Evolutionary conservation across 2,888 invertebrate species (phyloP), one percentile per base, ranked within the genome.

Genomic region (Epicampocera succincta): DNA sequence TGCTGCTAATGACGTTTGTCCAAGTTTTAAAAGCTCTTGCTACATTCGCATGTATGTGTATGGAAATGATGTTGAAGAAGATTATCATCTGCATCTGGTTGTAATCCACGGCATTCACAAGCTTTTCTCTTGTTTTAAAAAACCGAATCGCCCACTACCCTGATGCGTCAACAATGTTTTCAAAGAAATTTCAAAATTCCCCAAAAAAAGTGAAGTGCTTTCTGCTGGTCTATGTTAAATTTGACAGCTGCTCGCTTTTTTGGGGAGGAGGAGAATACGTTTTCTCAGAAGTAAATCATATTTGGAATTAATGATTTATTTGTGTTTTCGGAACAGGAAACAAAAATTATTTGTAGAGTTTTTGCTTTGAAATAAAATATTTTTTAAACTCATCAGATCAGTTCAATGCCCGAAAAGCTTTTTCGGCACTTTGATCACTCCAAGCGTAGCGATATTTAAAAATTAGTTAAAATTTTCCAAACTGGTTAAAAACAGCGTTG

Each of bases 81-180:
- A 52, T 38, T n/a, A 63, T 63, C 40, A 58, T n/a, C 5, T 58
- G 74, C 52, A 61, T 66, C 4, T 15, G 12, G 21, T 12, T 25
- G 8, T 66, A 58, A 72, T 72, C 21, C 50, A n/a, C 42, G 50
- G 65, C 78, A 78, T 66, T 33, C 40, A 38, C 25, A 5, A 19
- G 15, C 33, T 13, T 46, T 29, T 48, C 50, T 42, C 11, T 46
- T 42, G 40, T n/a, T 68, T n/a, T 56, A 11, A 5, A 1, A 13
- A 0, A 44, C 8, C 0, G 11, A 38, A 11, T 42, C 77, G 21
- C 69, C 54, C 76, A 61, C 63, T n/a, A 54, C 4, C n/a, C 61
- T 11, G 11, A 12, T 60, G 40, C 25, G 5, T 1, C 19, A 52
- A 17, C 40, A 60, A 61, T 42, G 15, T 33, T 33, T 33, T 9